Evolutionary conservation across 2,797 vertebrate species (phyloP), one percentile per base, ranked within the genome.

Genomic region (Spea hammondii): DNA sequence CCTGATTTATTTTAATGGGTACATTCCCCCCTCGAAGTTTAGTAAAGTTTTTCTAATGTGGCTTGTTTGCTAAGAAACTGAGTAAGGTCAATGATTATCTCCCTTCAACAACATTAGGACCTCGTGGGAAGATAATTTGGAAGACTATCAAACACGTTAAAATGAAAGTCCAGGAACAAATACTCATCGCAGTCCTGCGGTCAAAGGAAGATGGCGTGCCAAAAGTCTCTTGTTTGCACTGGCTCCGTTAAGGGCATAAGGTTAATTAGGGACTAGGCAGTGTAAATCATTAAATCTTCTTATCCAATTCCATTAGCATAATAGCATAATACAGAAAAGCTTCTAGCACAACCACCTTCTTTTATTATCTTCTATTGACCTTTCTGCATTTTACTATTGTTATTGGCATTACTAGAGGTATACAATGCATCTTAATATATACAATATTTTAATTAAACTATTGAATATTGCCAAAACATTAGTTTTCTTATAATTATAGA

Each of bases 191-290:
- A 17, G 17, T 45, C 17, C 78, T 82, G 67, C 70, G 70, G 57
- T 67, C 77, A 74, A 50, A 80, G 17, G 71, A 48, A 69, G 47
- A 8, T 84, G 76, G 76, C 77, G 74, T 64, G 65, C 84, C 74
- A 70, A 81, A 70, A 84, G 11, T 51, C 46, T 82, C 76, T 78
- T 65, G 54, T 84, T 83, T 71, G 78, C 75, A 81, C 74, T 79
- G 72, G 59, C 81, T 44, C 51, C 13, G 66, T 82, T 45, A 54
- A 5, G 88, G 83, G 60, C 79, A 62, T 59, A 49, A 85, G 89
- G 86, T 90, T 90, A 91, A 89, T 91, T 87, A 86, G 84, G 83
- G 86, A 81, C 72, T 84, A 84, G 83, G 84, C 79, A 86, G 86
- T 84, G 79, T 83, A 51, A 85, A 74, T 83, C 84, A 87, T 87